These are phyloP conservation scores for Rhopalosiphum nymphaeae DNA, from an alignment of 2,888 invertebrate species.

Conservation along the genomic window DNA sequence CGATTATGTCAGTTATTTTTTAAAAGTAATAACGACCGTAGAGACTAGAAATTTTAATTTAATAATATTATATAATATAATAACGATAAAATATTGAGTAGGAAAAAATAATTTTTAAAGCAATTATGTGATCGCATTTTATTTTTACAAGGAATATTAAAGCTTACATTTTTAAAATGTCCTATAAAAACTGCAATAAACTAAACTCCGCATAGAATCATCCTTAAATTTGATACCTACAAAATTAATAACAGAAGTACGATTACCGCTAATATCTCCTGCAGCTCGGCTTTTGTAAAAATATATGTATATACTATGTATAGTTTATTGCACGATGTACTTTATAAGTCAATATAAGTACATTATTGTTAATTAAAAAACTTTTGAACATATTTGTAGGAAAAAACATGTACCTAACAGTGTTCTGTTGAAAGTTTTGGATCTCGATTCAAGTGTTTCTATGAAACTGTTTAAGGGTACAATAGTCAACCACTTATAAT, in stretches of 20 bases:
- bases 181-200: background rate
- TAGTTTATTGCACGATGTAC: background rate
- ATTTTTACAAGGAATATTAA: background rate
- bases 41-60: background rate
- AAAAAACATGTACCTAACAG: background rate
- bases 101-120: background rate
- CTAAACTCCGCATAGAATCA: background rate
- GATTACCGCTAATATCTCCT: background rate
- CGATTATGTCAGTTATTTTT: background rate
- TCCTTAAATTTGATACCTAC: background rate
- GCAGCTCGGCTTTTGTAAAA: background rate
- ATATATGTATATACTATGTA: background rate
- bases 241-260: background rate
- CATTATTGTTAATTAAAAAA: background rate
- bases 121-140: background rate
- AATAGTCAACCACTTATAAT: background rate
- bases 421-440: background rate
- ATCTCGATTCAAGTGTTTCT: background rate
- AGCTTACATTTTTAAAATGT: background rate
- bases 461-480: background rate
- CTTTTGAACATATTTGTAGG: background rate
- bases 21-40: background rate
- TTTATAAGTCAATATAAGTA: background rate
- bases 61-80: background rate
- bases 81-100: background rate